Base-by-base conservation (phyloP, 2,888 invertebrate species). In the Trichogramma dendrolimi region DNA sequence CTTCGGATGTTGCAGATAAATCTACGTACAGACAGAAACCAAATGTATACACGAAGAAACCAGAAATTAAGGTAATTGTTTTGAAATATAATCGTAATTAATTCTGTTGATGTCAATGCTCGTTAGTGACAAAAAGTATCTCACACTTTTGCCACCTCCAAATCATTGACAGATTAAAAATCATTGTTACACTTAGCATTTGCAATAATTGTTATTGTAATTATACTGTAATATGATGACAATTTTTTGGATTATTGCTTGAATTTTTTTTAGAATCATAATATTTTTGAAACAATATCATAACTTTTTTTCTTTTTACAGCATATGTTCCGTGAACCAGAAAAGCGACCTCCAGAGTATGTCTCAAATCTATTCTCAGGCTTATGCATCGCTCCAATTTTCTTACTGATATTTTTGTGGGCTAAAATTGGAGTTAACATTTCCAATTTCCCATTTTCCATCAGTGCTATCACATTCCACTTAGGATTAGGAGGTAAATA, bases 321-420 rank as follows among this genome's bases (percentile, higher is more conserved):
- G 83, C 98, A 99, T 82, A 80, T 86, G 81, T 99, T 98, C 86
- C 90, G 96, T 51, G 85, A 86, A 74, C 91, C 97, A 1, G 98
- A 98, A 79, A 88, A 91, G 72, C 87, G 96, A 53, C 98, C 99
- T 58, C 85, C 96, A 44, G 88, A 88, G 47, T 77, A 88, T 50
- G 88, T 99, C 59, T 96, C 97, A 0, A 90, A 94, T 80, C 84
- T 94, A 65, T 99, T 97, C 82, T 95, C 96, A 57, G 86, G 84
- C 43, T 82, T 96, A 7, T 90, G 90, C 70, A 84, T 90, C 6
- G 86, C 91, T 43, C 94, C 96, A 41, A 83, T 98, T 66, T 81
- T 95, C 59, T 77, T 96, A 67, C 84, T 98, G 61, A 81, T 97
- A 58, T 78, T 87, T 70, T 82, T 95, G 82, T 99, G 98, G 98